Conservation (phyloP, 2,797 vertebrate species). For the Uromys caudimaculatus region DNA sequence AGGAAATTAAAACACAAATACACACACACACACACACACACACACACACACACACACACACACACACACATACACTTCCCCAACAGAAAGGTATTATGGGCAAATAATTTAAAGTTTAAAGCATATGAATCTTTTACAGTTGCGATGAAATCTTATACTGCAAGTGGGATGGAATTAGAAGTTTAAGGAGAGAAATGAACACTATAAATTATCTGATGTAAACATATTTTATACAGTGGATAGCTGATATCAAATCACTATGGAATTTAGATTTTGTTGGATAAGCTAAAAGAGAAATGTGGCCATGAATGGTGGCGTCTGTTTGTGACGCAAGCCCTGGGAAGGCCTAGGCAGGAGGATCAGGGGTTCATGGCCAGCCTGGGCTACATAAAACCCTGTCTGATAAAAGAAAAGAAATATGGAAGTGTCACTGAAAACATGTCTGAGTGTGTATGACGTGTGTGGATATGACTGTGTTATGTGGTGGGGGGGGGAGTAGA, state of each 20-base stretch:
- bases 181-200: slow-evolving; percentile 1
- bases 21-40: not conserved
- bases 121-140: not conserved
- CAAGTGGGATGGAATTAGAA: not conserved
- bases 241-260: not conserved
- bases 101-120: not conserved
- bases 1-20: not conserved
- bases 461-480: not conserved
- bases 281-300: not conserved
- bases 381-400: not conserved
- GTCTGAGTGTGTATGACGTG: too few relatives aligned
- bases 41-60: not conserved
- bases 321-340: not conserved
- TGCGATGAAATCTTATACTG: not conserved
- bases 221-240: not conserved
- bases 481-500: not conserved
- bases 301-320: not conserved
- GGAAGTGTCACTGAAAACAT: too few relatives aligned
- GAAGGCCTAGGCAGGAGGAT: not conserved
- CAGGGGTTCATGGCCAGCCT: not conserved
- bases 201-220: not conserved
- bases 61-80: not conserved
- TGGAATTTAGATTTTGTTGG: not conserved
- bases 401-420: not conserved
- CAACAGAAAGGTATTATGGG: not conserved